Evolutionary conservation across 2,797 vertebrate species (phyloP), one percentile per base, ranked within the genome.

Genomic region (Melanotaenia boesemani): DNA sequence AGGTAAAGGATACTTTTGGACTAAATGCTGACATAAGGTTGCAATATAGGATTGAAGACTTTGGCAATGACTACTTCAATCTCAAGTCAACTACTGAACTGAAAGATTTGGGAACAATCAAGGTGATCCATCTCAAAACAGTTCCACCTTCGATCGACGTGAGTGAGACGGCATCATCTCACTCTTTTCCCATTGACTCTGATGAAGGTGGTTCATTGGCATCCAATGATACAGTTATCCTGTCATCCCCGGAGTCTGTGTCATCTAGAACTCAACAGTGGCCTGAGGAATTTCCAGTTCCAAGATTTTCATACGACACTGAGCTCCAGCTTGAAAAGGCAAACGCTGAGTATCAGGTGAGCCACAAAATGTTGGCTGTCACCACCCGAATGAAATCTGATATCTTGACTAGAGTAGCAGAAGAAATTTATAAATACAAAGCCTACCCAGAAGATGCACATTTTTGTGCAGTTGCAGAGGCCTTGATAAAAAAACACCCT

Each of bases 61-160:
- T 87, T 80, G 80, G 55, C 34, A 70, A 70, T 5, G 22, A 74
- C 50, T 77, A 74, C 34, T 77, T 85, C 39, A 80, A 79, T 73
- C 78, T 79, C 32, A 84, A 36, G 65, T 66, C 70, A 66, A 79
- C 72, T 6, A 41, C 48, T 74, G 73, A 74, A 41, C 64, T 81
- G 62, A 8, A 70, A 62, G 50, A 83, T 75, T 78, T 76, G 30
- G 75, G 77, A 24, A 74, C 80, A 80, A 30, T 79, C 41, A 83
- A 81, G 52, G 68, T 87, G 56, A 82, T 84, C 50, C 36, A 79
- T 34, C 37, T 24, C 37, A n/a, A 39, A 13, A 61, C 59, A 39
- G n/a, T 12, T 1, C 12, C 59, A 24, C 18, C 44, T 48, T 48
- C 34, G 5, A 34, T 34, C 34, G 34, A 5, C 34, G 8, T 8